Percentiles rank a stretch among this genome's conserved stretches.
Conservation (phyloP, 2,888 invertebrate species). For the Archips xylosteana region DNA sequence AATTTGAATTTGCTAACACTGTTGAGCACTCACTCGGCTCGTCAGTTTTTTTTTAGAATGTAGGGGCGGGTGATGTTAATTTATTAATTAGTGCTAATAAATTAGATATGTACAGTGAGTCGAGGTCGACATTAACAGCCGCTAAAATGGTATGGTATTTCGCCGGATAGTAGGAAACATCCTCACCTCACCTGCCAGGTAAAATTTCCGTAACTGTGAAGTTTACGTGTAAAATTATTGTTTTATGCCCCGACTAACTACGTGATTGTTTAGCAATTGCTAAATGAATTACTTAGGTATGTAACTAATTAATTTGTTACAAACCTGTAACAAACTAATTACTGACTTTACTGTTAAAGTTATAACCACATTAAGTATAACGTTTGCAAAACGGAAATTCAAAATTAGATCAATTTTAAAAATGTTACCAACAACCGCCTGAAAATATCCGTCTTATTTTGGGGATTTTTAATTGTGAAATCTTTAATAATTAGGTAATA, state of each 20-base stretch:
- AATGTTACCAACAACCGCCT: conserved; percentile 22
- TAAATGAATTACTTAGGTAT: too few relatives aligned
- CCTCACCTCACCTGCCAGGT: too few relatives aligned
- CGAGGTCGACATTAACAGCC: conserved; percentile 10
- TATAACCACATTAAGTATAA: too few relatives aligned
- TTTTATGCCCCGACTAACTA: too few relatives aligned
- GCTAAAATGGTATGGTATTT: neutral
- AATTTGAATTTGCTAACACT: too few relatives aligned
- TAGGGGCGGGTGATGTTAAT: neutral
- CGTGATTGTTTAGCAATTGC: too few relatives aligned
- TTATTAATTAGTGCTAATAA: conserved; percentile 1
- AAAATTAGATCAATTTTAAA: neutral
- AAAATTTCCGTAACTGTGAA: too few relatives aligned
- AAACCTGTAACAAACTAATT: too few relatives aligned
- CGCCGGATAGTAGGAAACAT: neutral
- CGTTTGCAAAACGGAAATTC: neutral
- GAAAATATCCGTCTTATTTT: neutral
- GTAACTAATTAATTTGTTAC: too few relatives aligned
- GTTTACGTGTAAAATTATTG: too few relatives aligned
- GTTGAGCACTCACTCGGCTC: too few relatives aligned
- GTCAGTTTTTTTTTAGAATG: neutral
- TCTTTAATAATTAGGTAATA: neutral
- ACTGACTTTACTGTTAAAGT: too few relatives aligned
- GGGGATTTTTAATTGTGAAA: neutral
- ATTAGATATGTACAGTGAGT: neutral